Conservation (phyloP, 1,140 invertebrate species). For the Apis mellifera region DNA sequence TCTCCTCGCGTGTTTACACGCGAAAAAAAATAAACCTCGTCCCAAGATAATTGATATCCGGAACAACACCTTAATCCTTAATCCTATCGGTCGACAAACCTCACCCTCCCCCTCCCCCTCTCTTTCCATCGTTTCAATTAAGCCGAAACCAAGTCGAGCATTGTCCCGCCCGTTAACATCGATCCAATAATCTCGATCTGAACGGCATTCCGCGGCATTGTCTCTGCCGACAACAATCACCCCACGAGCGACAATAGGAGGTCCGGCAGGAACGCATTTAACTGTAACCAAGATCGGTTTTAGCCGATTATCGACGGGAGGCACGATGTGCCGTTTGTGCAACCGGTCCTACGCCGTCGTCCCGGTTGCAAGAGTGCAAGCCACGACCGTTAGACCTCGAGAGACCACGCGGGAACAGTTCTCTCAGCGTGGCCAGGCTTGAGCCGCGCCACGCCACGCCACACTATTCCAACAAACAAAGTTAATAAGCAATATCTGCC, state of each 20-base stretch:
- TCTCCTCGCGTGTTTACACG: no score
- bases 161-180: no score
- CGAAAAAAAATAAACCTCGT: no score
- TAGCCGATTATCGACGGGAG: conserved; percentile 60
- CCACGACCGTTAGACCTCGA: conserved; percentile 73
- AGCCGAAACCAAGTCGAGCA: no score
- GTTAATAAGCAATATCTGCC: conserved; percentile 79
- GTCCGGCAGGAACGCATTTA: conserved; percentile 54
- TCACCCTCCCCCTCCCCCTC: no score
- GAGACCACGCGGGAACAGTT: conserved; percentile 48
- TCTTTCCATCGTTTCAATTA: no score
- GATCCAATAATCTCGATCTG: conserved; percentile 22
- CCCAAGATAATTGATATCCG: no score
- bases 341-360: conserved; percentile 72
- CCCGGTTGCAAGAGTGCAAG: conserved; percentile 45
- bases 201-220: conserved; percentile 17
- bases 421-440: neutral
- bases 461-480: conserved; percentile 70
- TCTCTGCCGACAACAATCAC: conserved; percentile 6
- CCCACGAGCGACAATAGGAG: conserved; percentile 32
- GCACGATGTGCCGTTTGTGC: conserved; percentile 67
- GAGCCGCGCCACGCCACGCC: neutral
- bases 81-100: no score
- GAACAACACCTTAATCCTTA: no score
- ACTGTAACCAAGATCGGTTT: conserved; percentile 59